Evolutionary conservation across 2,888 invertebrate genomes (phyloP).

Genomic region (Polymixis flavicincta): DNA sequence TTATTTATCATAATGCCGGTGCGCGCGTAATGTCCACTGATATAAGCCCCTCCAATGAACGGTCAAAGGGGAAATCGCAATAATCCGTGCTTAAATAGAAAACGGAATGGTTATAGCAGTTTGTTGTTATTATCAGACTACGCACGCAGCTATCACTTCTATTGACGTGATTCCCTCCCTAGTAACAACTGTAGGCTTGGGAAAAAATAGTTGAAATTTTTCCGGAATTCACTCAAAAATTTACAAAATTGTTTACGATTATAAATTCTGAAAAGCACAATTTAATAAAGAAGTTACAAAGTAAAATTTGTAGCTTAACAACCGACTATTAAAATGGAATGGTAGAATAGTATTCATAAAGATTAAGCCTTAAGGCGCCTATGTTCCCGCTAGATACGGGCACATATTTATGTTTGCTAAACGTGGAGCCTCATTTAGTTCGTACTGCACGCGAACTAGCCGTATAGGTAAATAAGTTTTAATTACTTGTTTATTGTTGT

Average conservation of each 20-base stretch:
- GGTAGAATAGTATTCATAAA: constrained; percentile 64
- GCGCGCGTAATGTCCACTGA: background rate
- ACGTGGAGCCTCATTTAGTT: constrained; percentile 75
- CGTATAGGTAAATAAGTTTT: constrained; percentile 82
- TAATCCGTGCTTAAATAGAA: constrained; percentile 32
- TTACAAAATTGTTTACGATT: constrained; percentile 4
- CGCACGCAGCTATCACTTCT: background rate
- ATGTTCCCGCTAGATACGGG: constrained; percentile 68
- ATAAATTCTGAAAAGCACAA: constrained; percentile 13
- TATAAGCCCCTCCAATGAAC: constrained; percentile 8
- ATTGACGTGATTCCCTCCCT: background rate
- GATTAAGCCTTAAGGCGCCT: constrained; percentile 68
- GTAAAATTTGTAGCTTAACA: constrained; percentile 30
- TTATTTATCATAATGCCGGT: constrained; percentile 16
- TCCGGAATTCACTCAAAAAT: background rate
- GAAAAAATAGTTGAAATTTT: background rate
- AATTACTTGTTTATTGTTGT: constrained; percentile 80
- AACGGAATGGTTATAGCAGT: constrained; percentile 1
- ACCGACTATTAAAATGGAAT: constrained; percentile 59
- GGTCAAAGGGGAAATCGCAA: constrained; percentile 15
- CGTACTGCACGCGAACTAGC: constrained; percentile 78
- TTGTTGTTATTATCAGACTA: constrained; percentile 6
- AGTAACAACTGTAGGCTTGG: background rate
- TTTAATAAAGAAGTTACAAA: constrained; percentile 44
- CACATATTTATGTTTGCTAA: constrained; percentile 76